These are phyloP conservation scores for Rutilus rutilus DNA, from an alignment of 2,113 vertebrate genomes.

Conservation along the genomic window DNA sequence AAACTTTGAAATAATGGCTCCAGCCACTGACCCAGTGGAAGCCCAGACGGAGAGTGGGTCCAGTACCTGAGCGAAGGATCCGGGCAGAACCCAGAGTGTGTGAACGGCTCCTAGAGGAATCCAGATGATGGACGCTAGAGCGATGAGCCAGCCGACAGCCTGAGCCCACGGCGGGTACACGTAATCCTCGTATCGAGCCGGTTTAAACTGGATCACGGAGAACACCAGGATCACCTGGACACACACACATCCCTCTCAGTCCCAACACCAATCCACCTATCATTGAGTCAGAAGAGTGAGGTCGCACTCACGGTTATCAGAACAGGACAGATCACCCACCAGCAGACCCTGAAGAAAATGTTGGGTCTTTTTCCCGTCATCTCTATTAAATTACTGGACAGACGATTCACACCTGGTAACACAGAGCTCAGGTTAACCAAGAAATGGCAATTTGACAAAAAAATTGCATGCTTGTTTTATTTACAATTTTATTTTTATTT, in stretches of 20 bases:
- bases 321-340: slow-evolving; percentile 70
- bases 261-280: not conserved
- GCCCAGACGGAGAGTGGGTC: not conserved
- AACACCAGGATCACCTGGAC: slow-evolving; percentile 76
- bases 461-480: not conserved
- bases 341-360: slow-evolving; percentile 74
- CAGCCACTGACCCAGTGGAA: not conserved
- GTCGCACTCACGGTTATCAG: slow-evolving; percentile 68
- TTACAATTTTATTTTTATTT: too few species aligned
- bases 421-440: too few species aligned
- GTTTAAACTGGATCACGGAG: slow-evolving; percentile 76
- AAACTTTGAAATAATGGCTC: not conserved
- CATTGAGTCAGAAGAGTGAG: not conserved
- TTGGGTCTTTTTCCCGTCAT: slow-evolving; percentile 73
- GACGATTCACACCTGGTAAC: slow-evolving; percentile 68
- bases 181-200: slow-evolving; percentile 73
- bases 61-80: slow-evolving; percentile 71
- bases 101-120: slow-evolving; percentile 76
- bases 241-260: not conserved
- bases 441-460: too few species aligned
- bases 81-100: slow-evolving; percentile 76
- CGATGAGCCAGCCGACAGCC: slow-evolving; percentile 76
- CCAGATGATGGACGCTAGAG: slow-evolving; percentile 78
- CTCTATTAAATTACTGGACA: slow-evolving; percentile 72
- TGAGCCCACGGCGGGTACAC: slow-evolving; percentile 79